Evolutionary conservation across 1,140 invertebrate species (phyloP).

Genomic region (Dendroctonus valens): DNA sequence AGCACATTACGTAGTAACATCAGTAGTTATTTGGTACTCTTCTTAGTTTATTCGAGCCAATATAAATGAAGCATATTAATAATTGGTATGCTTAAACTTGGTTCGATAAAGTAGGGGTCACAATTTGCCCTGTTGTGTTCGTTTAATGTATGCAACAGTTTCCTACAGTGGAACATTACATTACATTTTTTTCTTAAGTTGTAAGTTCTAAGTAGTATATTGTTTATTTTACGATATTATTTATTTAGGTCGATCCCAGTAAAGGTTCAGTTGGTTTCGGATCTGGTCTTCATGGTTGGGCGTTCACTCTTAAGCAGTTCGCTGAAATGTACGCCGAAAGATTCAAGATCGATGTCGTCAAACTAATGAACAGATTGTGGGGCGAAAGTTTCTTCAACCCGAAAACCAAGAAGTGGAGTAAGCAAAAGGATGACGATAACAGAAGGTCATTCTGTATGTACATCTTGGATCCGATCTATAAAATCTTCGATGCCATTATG

Average conservation of each 20-base stretch:
- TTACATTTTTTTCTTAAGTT: constrained; percentile 14
- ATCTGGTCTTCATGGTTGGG: constrained; percentile 99
- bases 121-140: constrained; percentile 42
- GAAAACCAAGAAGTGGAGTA: constrained; percentile 97
- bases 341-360: constrained; percentile 96
- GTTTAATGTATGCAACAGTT: constrained; percentile 37
- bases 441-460: constrained; percentile 99
- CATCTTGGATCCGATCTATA: constrained; percentile 98
- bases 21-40: background rate
- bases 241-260: constrained; percentile 80
- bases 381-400: constrained; percentile 99
- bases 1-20: constrained; percentile 40
- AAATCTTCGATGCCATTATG: constrained; percentile 98
- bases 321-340: constrained; percentile 98
- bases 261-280: constrained; percentile 99
- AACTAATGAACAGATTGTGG: constrained; percentile 95
- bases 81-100: constrained; percentile 24
- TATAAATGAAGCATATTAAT: constrained; percentile 7
- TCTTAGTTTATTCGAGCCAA: constrained; percentile 7
- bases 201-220: background rate
- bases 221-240: background rate
- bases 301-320: constrained; percentile 99
- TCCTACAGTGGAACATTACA: constrained; percentile 41
- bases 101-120: constrained; percentile 39
- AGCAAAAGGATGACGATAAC: constrained; percentile 84